Conservation (phyloP, 2,888 invertebrate genomes). For the Incurvaria masculella region DNA sequence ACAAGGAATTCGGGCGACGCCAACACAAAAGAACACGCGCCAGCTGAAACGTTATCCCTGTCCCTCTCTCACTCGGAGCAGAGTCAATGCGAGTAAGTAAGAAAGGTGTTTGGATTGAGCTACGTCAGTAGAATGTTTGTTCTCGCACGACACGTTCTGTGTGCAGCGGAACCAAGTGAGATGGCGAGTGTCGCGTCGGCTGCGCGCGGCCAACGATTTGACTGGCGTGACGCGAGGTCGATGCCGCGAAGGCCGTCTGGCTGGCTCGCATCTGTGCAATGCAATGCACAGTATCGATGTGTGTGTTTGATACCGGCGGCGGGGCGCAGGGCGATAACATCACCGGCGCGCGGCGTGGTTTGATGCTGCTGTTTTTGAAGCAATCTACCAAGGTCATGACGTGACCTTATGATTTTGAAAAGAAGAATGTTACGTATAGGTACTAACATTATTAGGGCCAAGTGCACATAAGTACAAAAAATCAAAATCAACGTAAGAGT, state of each 20-base stretch:
- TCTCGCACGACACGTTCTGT: background rate
- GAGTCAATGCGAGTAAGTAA: too few relatives aligned
- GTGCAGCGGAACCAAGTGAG: background rate
- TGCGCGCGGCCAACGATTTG: background rate
- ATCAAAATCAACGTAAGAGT: too few relatives aligned
- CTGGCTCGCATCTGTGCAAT: background rate
- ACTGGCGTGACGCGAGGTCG: background rate
- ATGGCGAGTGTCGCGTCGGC: background rate
- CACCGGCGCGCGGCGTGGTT: too few relatives aligned
- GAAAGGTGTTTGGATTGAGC: too few relatives aligned
- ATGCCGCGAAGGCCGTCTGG: background rate
- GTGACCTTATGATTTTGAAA: too few relatives aligned
- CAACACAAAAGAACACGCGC: background rate
- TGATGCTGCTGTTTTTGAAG: too few relatives aligned
- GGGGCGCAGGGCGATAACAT: too few relatives aligned
- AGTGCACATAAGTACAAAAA: too few relatives aligned
- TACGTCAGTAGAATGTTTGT: background rate
- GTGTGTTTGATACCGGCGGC: background rate
- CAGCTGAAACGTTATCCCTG: background rate
- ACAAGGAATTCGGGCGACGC: too few relatives aligned
- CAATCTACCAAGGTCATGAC: too few relatives aligned
- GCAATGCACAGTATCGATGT: background rate
- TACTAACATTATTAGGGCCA: too few relatives aligned
- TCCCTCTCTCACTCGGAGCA: background rate
- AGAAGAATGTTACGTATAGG: too few relatives aligned